These are phyloP conservation scores for Kobus ellipsiprymnus DNA, from an alignment of 2,113 vertebrate genomes.

Conservation along the genomic window DNA sequence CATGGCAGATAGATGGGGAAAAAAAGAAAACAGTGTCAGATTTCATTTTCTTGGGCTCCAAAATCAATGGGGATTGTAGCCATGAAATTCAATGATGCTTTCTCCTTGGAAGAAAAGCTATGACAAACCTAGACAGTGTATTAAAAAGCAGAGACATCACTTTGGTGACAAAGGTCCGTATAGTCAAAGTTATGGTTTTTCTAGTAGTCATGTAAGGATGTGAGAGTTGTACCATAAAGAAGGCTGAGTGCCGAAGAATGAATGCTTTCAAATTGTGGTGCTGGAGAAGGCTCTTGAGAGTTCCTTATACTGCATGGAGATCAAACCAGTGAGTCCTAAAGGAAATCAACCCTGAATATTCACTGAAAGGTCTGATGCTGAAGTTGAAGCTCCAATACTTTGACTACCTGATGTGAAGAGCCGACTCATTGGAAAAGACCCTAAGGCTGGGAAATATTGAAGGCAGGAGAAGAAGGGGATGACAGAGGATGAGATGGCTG, in stretches of 20 bases:
- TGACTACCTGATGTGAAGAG: not conserved
- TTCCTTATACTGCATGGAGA: not conserved
- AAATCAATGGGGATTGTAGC: not conserved
- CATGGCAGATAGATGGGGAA: not conserved
- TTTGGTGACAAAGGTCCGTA: not conserved
- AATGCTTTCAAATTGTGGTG: not conserved
- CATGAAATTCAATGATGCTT: not conserved
- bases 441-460: not conserved
- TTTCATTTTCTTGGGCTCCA: not conserved
- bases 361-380: not conserved
- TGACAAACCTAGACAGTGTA: not conserved
- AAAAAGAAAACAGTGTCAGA: not conserved
- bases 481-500: not conserved
- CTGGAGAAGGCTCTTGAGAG: not conserved
- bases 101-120: not conserved
- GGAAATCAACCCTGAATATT: not conserved
- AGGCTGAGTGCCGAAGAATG: not conserved
- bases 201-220: not conserved
- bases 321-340: not conserved
- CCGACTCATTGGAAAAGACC: not conserved
- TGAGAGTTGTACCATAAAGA: not conserved
- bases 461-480: rapidly evolving
- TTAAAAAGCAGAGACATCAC: not conserved
- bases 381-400: not conserved
- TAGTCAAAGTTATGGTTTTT: not conserved